Base-by-base conservation (phyloP, 2,113 vertebrate genomes). In the Cottus gobio region DNA sequence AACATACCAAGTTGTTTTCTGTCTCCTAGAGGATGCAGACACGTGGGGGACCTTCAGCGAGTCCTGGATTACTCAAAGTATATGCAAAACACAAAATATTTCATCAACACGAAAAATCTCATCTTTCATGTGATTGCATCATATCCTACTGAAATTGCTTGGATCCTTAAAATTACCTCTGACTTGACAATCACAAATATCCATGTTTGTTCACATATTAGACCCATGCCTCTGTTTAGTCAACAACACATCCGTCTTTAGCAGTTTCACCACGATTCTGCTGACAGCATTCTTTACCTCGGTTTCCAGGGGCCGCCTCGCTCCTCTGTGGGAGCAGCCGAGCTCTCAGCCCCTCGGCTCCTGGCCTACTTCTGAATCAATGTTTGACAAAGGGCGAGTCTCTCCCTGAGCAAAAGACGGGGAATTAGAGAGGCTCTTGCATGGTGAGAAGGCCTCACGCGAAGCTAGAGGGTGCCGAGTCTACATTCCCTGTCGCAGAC, bases 291-390 rank as follows among this genome's bases (percentile, higher is more conserved):
- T 88, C 54, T 75, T 75, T 75, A 15, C 66, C 74, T 85, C 24
- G 66, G 66, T 82, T 84, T 80, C 80, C 79, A 80, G 64, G 67
- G 89, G 58, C 82, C 57, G 54, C 52, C 71, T 69, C 12, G 34
- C 63, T 80, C 79, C 82, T 92, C 89, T 76, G 83, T 71, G 90
- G 85, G 87, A 90, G 75, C 77, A 75, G 31, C 72, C 60, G 26
- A 76, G 89, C 85, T 69, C 67, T 63, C 30, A 48, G 87, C 86
- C 92, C 90, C 90, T 84, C 54, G 67, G 91, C 92, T 92, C 85
- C 81, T 91, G 90, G 86, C 93, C 91, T 93, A 92, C 89, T 92
- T 93, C 90, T 90, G 85, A 92, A 92, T 93, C 90, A 89, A 83
- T 92, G 92, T 93, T 94, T 93, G 90, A 92, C 90, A 91, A 90